A percentile compares a stretch with the other conserved stretches of the same genome.
These are phyloP conservation scores for Lota lota DNA, from an alignment of 2,113 vertebrate species.

Conservation along the genomic window DNA sequence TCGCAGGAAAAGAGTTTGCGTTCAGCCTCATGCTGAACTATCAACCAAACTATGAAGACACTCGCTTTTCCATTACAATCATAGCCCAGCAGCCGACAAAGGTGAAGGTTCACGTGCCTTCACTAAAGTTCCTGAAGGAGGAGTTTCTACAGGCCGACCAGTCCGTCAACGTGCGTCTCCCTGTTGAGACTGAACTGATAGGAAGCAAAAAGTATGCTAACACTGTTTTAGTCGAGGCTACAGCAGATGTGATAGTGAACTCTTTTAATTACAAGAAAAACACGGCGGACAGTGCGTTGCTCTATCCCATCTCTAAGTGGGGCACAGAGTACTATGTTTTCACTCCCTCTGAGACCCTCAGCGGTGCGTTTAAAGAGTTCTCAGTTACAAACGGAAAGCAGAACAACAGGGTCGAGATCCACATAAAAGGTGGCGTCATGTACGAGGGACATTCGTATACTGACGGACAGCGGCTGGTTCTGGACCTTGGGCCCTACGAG, in stretches of 20 bases:
- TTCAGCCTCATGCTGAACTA: constrained; percentile 78
- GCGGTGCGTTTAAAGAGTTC: constrained; percentile 63
- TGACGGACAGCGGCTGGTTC: constrained; percentile 28
- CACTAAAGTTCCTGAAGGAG: constrained; percentile 44
- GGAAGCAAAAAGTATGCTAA: constrained; percentile 38
- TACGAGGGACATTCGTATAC: constrained; percentile 49
- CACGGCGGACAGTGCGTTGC: constrained; percentile 59
- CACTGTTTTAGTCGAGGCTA: constrained; percentile 60
- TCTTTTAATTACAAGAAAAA: constrained; percentile 66
- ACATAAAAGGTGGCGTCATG: constrained; percentile 26
- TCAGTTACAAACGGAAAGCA: constrained; percentile 69
- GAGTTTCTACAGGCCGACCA: constrained; percentile 45
- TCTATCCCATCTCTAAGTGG: constrained; percentile 64
- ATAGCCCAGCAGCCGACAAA: constrained; percentile 52
- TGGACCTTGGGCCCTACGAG: constrained; percentile 59
- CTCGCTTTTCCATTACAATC: constrained; percentile 61
- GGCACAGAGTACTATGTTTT: constrained; percentile 73
- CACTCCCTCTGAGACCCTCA: constrained; percentile 48
- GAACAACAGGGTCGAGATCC: constrained; percentile 55
- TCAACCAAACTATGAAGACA: not conserved
- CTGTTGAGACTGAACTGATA: constrained; percentile 53
- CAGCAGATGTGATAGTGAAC: constrained; percentile 61
- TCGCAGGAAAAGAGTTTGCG: constrained; percentile 72
- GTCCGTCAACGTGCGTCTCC: constrained; percentile 44
- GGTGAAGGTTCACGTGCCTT: constrained; percentile 59